Conservation (phyloP, 2,113 vertebrate genomes). For the Pseudopodoces humilis region DNA sequence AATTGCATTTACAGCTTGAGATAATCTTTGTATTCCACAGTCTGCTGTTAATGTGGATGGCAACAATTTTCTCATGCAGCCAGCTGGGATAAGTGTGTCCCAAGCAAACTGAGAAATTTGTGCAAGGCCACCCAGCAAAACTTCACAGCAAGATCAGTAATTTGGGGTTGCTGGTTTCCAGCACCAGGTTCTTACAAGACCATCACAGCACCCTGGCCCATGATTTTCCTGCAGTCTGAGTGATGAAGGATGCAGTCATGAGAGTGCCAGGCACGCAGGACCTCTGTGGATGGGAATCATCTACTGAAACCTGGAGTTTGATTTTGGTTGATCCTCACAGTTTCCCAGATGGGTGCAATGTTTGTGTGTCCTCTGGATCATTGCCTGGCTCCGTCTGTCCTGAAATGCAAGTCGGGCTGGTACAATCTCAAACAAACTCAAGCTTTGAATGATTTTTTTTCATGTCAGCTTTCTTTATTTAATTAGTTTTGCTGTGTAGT, state of each 20-base stretch:
- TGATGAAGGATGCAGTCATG: neutral
- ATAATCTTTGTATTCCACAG: neutral
- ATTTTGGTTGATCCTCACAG: neutral
- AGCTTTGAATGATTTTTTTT: conserved; percentile 53
- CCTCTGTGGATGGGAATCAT: neutral
- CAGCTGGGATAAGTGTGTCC: neutral
- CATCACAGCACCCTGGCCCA: fast-evolving
- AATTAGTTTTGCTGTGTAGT: conserved; percentile 67
- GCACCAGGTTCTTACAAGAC: neutral
- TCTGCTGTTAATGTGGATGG: neutral
- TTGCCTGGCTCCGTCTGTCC: neutral
- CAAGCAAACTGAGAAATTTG: neutral
- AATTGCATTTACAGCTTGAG: neutral
- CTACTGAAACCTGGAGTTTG: neutral
- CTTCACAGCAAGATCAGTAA: neutral
- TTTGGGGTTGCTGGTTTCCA: neutral
- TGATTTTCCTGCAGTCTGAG: neutral
- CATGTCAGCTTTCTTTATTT: conserved; percentile 66
- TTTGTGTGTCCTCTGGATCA: neutral
- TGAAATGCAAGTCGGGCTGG: neutral
- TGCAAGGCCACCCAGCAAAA: neutral
- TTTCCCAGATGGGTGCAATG: neutral
- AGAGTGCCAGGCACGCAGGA: too few species aligned
- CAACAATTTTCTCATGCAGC: neutral
- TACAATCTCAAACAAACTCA: conserved; percentile 25